These are phyloP conservation scores for Lagocephalus sceleratus DNA, from an alignment of 2,797 vertebrate species.

Conservation along the genomic window DNA sequence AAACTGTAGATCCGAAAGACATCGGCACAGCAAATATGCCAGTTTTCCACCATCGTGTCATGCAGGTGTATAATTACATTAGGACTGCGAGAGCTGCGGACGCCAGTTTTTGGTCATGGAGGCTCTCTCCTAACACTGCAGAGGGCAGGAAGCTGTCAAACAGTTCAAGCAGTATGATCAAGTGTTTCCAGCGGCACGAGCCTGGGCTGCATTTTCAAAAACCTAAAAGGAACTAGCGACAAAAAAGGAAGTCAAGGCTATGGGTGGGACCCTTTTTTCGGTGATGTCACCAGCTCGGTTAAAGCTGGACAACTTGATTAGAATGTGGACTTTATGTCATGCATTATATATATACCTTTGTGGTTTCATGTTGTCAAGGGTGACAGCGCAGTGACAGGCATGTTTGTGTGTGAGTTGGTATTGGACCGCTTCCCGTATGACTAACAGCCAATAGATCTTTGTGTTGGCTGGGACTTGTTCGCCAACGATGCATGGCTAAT, in stretches of 20 bases:
- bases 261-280: slow-evolving; percentile 16
- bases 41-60: no score
- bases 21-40: no score
- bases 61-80: no score
- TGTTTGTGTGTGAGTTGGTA: slow-evolving; percentile 27
- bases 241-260: background rate
- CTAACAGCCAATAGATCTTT: slow-evolving; percentile 44
- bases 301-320: no score
- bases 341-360: background rate
- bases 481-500: slow-evolving; percentile 42
- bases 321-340: slow-evolving; percentile 13
- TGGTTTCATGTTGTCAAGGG: slow-evolving; percentile 24
- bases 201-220: slow-evolving; percentile 6
- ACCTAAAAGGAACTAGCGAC: slow-evolving; percentile 13
- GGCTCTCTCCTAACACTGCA: slow-evolving; percentile 11
- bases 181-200: slow-evolving; percentile 19
- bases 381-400: slow-evolving; percentile 26
- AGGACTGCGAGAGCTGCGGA: background rate
- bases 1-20: no score
- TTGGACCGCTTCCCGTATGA: slow-evolving; percentile 47
- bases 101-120: slow-evolving; percentile 22
- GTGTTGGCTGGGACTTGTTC: slow-evolving; percentile 41
- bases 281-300: slow-evolving; percentile 34
- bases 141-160: slow-evolving; percentile 7
- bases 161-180: slow-evolving; percentile 1